These are phyloP conservation scores for Borostomias antarcticus DNA, from an alignment of 2,797 vertebrate genomes.

Conservation along the genomic window DNA sequence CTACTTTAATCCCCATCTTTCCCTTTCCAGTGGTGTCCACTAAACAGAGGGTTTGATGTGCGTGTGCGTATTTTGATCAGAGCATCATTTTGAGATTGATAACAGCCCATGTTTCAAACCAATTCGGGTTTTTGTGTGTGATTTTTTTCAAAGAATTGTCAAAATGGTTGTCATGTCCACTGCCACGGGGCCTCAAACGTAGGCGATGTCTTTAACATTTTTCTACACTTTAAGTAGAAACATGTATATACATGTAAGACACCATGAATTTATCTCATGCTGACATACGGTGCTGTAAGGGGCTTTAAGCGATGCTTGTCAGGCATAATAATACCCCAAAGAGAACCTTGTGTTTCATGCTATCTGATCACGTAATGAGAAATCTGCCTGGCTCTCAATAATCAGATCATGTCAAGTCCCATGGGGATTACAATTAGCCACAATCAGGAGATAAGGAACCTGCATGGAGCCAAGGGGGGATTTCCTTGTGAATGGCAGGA, in stretches of 20 bases:
- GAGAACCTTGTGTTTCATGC: too few species aligned
- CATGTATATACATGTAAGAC: not conserved
- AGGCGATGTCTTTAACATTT: not conserved
- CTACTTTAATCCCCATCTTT: too few species aligned
- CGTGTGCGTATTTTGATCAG: constrained; percentile 11
- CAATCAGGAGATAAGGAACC: too few species aligned
- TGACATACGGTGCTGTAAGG: too few species aligned
- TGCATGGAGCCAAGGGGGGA: too few species aligned
- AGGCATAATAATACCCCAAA: not conserved
- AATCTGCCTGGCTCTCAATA: too few species aligned
- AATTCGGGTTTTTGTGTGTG: too few species aligned
- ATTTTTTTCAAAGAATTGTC: not conserved
- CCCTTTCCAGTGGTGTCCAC: not conserved
- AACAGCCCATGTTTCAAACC: constrained; percentile 27
- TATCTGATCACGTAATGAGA: too few species aligned
- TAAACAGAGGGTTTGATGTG: constrained; percentile 30
- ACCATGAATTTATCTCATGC: too few species aligned
- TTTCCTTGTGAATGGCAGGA: too few species aligned
- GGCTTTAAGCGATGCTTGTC: not conserved
- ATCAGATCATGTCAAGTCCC: not conserved
- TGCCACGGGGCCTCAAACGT: not conserved
- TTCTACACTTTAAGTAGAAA: not conserved
- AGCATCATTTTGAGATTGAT: not conserved
- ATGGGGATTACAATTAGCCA: not conserved
- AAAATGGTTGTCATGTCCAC: not conserved